Evolutionary conservation across 2,888 invertebrate genomes (phyloP).

Genomic region (Neria commutata): DNA sequence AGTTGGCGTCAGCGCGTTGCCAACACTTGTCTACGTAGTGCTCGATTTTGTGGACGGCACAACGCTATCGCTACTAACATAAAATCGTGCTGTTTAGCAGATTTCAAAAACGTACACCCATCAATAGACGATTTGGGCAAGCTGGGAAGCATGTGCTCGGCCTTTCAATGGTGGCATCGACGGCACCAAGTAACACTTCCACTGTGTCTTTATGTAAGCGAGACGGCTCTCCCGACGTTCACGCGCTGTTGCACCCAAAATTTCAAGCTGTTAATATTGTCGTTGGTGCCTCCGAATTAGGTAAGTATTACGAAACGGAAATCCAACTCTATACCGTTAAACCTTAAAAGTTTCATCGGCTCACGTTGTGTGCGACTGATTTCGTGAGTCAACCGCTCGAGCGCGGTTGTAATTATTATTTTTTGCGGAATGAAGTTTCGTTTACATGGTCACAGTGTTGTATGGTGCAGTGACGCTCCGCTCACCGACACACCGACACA

Average conservation of each 20-base stretch:
- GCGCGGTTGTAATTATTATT: too few relatives aligned
- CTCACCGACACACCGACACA: too few relatives aligned
- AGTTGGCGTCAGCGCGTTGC: neutral
- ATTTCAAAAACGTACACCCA: neutral
- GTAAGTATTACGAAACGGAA: constrained; percentile 52
- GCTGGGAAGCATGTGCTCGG: too few relatives aligned
- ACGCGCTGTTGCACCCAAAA: neutral
- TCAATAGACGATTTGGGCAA: neutral
- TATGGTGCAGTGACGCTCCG: too few relatives aligned
- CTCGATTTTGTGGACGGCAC: neutral
- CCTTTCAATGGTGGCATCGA: constrained; percentile 7
- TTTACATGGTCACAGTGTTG: too few relatives aligned
- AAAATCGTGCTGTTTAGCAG: neutral
- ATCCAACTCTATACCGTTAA: too few relatives aligned
- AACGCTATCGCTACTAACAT: neutral
- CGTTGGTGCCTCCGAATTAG: constrained; percentile 25
- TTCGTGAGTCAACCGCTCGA: too few relatives aligned
- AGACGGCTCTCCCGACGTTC: neutral
- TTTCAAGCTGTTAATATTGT: constrained; percentile 14
- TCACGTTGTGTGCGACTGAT: too few relatives aligned
- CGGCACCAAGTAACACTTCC: neutral
- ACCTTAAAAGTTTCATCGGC: too few relatives aligned
- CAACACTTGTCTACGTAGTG: neutral
- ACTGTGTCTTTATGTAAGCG: too few relatives aligned
- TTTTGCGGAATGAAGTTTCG: too few relatives aligned